Conservation (phyloP, 2,888 invertebrate species). For the Steinernema carpocapsae region DNA sequence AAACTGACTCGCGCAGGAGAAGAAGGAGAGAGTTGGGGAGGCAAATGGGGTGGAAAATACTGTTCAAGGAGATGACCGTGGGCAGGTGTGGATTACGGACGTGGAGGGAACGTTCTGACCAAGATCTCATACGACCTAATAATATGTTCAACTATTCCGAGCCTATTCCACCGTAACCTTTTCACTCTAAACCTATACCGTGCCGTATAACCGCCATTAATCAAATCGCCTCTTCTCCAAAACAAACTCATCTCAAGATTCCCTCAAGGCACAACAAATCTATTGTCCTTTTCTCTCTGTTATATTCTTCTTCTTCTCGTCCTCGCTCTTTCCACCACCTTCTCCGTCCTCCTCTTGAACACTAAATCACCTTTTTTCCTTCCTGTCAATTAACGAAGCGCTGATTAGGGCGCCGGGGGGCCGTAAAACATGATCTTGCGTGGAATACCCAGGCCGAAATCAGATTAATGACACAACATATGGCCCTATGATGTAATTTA, state of each 20-base stretch:
- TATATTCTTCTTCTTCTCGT: too few relatives aligned
- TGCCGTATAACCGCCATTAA: too few relatives aligned
- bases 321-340: not conserved
- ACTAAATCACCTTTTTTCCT: conserved; percentile 12
- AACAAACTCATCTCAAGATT: too few relatives aligned
- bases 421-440: conserved; percentile 12
- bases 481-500: conserved; percentile 35
- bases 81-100: not conserved
- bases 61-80: not conserved
- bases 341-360: not conserved
- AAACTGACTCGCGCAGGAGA: conserved; percentile 5
- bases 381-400: conserved; percentile 4
- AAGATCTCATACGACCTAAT: too few relatives aligned
- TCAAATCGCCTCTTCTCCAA: too few relatives aligned
- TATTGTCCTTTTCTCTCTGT: too few relatives aligned
- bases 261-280: too few relatives aligned
- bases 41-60: conserved; percentile 18
- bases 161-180: too few relatives aligned
- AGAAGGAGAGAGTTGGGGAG: not conserved
- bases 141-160: too few relatives aligned
- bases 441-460: not conserved
- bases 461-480: conserved; percentile 29
- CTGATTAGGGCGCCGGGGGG: conserved; percentile 25
- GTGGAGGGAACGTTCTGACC: not conserved
- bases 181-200: too few relatives aligned